Base-by-base conservation (phyloP, 2,113 vertebrate species). In the Pterocles orientalis region DNA sequence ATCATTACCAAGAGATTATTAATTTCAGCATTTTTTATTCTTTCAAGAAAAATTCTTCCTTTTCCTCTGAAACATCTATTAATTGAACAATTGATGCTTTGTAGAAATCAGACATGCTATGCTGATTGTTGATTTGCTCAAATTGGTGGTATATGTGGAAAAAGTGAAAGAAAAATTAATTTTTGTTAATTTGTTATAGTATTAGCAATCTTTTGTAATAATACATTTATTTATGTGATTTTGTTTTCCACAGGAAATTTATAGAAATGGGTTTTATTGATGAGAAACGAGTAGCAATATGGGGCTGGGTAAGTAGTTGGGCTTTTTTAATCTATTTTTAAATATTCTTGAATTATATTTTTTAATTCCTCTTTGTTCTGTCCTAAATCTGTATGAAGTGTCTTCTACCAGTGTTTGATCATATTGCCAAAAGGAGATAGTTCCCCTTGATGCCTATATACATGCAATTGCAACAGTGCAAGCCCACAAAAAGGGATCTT, bases 201-300 rank as follows among this genome's bases (percentile, higher is more conserved):
- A 36, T 19, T 82, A 51, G 20, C 18, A n/a, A 28, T 66, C 36
- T 87, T 96, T 86, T 92, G 29, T 83, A 95, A 95, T 60, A 92
- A 94, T 96, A 64, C 45, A 72, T 96, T 95, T 78, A 90, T 95
- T 94, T 90, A 69, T 93, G 53, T 97, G 93, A 89, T 96, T 96
- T 97, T 92, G 58, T 92, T 98, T 97, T 90, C 72, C 64, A 75
- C 92, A 98, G 98, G 91, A 98, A 98, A 97, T 98, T 98, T 97
- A 97, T 98, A 98, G 97, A 98, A 97, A 98, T 98, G 98, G 98
- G 98, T 62, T 98, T 98, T 97, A 98, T 98, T 97, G 98, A 98
- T 98, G 98, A 98, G 94, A 98, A 97, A 88, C 97, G 98, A 97
- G 96, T 98, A 97, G 98, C 98, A 93, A 98, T 98, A 97, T 98